Base-by-base conservation (phyloP, 2,888 invertebrate species). In the Drosophila nr. fundita region DNA sequence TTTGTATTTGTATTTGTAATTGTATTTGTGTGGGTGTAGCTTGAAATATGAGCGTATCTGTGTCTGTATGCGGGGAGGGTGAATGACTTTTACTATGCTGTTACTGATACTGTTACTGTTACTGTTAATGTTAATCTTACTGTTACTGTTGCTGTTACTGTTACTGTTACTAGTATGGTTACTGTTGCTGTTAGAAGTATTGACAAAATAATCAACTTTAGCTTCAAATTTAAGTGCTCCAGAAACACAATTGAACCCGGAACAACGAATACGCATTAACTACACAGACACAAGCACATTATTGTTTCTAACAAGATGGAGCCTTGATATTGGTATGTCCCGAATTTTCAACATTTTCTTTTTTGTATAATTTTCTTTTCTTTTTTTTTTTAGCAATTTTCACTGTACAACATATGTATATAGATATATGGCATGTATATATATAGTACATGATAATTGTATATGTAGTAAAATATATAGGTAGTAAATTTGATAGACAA, bases 221-320 rank as follows among this genome's bases (percentile, higher is more conserved):
- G 48, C 50, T 62, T 45, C 4, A 40, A 78, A 54, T 38, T 38
- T 54, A 71, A 54, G 60, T 74, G 76, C 70, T 65, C 60, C 49
- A 63, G 57, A 66, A 52, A 79, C 64, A 55, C 32, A 61, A 65
- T 48, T 42, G 50, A 61, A 83, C 66, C 80, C 78, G 61, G 54
- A 78, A 68, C 49, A 60, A 76, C 30, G 59, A 70, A 45, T 80
- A 80, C 81, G 73, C 72, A 79, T 83, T 76, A 88, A 83, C 83
- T 82, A 83, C 86, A 88, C 85, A 86, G 89, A 87, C 89, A 89
- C 85, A 86, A 86, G 89, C 85, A 85, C 73, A 81, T 81, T 77
- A 81, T 77, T 77, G 67, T 74, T 69, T 66, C 76, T 69, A 87
- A 69, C 68, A 68, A 68, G 58, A 87, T 71, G 68, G 76, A 71